A percentile compares a stretch with the other conserved stretches of the same genome.
These are phyloP conservation scores for Lepeophtheirus salmonis DNA, from an alignment of 1,140 invertebrate species.

Conservation along the genomic window DNA sequence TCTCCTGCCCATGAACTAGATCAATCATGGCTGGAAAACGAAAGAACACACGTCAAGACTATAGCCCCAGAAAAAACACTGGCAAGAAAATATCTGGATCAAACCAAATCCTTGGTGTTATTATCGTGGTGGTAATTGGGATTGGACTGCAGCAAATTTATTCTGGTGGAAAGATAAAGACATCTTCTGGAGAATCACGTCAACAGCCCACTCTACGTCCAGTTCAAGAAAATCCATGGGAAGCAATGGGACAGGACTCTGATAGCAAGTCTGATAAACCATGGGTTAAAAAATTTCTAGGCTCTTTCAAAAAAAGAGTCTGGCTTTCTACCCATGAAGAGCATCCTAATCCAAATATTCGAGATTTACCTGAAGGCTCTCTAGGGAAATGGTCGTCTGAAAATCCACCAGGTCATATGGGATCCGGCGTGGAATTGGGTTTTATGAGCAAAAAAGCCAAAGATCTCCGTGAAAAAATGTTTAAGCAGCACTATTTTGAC, in stretches of 20 bases:
- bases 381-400: neutral
- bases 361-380: neutral
- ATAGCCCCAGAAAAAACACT: too few relatives aligned
- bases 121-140: neutral
- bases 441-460: neutral
- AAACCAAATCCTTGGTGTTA: neutral
- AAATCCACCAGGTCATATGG: neutral
- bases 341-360: neutral
- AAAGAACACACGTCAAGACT: too few relatives aligned
- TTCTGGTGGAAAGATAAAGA: neutral
- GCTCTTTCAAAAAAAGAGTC: neutral
- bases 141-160: neutral
- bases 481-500: conserved; percentile 13
- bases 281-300: neutral
- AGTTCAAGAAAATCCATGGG: neutral
- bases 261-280: neutral
- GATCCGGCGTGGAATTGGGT: neutral
- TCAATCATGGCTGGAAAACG: too few relatives aligned
- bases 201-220: neutral
- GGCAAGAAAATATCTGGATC: neutral
- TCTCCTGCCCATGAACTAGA: too few relatives aligned
- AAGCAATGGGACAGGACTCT: neutral
- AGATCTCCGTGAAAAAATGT: conserved; percentile 9
- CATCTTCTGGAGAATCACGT: neutral
- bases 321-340: neutral